Conservation (phyloP, 2,797 vertebrate species). For the Pterois miles region DNA sequence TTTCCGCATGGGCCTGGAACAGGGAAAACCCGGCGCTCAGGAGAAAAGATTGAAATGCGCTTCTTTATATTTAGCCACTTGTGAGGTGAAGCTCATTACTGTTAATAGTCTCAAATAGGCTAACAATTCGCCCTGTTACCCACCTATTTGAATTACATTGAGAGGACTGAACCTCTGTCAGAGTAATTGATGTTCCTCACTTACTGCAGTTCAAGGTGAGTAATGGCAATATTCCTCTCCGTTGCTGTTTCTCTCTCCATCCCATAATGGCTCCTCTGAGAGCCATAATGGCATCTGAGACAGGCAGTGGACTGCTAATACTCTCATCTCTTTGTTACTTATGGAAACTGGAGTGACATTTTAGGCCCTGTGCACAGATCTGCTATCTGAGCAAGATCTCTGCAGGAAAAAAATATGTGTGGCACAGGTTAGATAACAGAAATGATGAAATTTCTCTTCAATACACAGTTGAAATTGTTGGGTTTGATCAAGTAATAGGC, state of each 20-base stretch:
- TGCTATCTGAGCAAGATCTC: background rate
- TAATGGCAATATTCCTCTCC: conserved; percentile 53
- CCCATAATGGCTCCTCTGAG: conserved; percentile 64
- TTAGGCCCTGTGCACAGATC: background rate
- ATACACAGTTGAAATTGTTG: background rate
- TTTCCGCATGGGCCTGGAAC: background rate
- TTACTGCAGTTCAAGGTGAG: conserved; percentile 70
- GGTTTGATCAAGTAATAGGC: conserved; percentile 16
- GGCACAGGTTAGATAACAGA: background rate
- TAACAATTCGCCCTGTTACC: conserved; percentile 40
- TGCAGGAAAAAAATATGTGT: background rate
- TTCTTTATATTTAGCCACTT: conserved; percentile 31
- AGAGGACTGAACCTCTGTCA: conserved; percentile 50
- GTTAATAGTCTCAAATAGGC: conserved; percentile 50
- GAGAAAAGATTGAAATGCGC: conserved; percentile 7
- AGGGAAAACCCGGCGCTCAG: background rate
- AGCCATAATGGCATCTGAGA: conserved; percentile 59
- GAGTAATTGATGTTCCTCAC: conserved; percentile 65
- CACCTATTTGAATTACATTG: conserved; percentile 39
- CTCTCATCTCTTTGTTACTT: conserved; percentile 55
- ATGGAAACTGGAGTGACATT: conserved; percentile 44
- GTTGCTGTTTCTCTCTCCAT: conserved; percentile 43
- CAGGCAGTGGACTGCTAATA: conserved; percentile 38
- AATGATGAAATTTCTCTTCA: background rate
- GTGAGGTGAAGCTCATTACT: conserved; percentile 44